These are phyloP conservation scores for Pelecanoides urinatrix DNA, from an alignment of 2,113 vertebrate genomes.

Conservation along the genomic window DNA sequence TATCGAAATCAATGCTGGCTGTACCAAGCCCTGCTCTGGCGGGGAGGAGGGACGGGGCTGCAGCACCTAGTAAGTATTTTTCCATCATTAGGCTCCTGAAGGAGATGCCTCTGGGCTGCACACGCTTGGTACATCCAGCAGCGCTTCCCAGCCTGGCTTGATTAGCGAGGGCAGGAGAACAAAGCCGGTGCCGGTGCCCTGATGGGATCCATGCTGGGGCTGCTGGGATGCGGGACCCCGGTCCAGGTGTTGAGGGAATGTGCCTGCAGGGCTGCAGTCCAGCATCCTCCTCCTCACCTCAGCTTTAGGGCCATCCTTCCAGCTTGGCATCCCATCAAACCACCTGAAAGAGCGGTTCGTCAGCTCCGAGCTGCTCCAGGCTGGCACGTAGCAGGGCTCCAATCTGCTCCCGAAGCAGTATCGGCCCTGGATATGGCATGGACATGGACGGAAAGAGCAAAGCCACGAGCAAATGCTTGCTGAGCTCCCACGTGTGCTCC, in stretches of 20 bases:
- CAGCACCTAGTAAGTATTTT: neutral
- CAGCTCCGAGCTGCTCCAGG: neutral
- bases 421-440: fast-evolving
- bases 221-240: fast-evolving
- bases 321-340: neutral
- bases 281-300: neutral
- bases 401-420: neutral
- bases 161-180: neutral
- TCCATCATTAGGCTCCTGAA: neutral
- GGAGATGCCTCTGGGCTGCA: neutral
- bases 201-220: fast-evolving
- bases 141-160: neutral
- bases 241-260: fast-evolving
- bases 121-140: neutral
- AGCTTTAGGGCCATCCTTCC: neutral
- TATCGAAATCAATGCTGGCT: neutral
- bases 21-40: neutral
- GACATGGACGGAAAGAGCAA: fast-evolving
- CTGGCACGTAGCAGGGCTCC: neutral
- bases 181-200: neutral
- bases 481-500: neutral
- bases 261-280: neutral
- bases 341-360: fast-evolving
- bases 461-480: fast-evolving
- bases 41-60: neutral